A percentile compares a stretch with the other conserved stretches of the same genome.
phyloP scores from a whole-genome alignment of 1,140 invertebrate genomes.

The Eurosta solidaginis region DNA sequence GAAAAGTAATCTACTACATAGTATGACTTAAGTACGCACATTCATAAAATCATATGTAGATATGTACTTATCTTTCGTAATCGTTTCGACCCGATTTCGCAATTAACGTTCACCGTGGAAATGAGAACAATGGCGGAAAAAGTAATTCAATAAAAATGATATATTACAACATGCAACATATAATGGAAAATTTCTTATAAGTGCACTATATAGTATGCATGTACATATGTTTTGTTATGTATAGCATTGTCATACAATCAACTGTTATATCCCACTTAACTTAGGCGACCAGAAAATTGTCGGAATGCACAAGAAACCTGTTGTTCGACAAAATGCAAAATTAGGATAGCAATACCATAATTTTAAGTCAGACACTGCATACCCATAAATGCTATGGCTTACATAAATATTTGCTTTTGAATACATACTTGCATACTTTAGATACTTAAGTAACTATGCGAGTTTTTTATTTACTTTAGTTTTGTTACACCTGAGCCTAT shows the following conservation, averaged over 20 bases:
- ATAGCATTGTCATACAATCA: neutral
- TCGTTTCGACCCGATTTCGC: neutral
- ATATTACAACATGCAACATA: neutral
- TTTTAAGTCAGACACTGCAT: neutral
- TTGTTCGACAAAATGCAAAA: conserved; percentile 7
- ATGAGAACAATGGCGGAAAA: conserved; percentile 23
- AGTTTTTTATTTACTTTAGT: too few species aligned
- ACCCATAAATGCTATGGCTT: too few species aligned
- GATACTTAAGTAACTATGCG: too few species aligned
- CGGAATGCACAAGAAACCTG: conserved; percentile 4
- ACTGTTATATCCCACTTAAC: neutral
- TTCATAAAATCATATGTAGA: neutral
- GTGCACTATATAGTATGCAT: neutral
- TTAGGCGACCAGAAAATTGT: neutral
- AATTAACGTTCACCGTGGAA: conserved; percentile 19
- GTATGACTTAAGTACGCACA: too few species aligned
- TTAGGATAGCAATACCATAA: neutral
- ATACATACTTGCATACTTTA: too few species aligned
- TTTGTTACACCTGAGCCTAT: too few species aligned
- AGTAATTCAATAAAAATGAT: conserved; percentile 19
- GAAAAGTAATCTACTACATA: too few species aligned
- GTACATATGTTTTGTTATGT: neutral
- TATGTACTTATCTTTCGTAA: neutral
- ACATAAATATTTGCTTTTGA: too few species aligned
- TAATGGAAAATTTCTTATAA: neutral